Base-by-base conservation (phyloP, 2,888 invertebrate genomes). In the Helicoverpa assulta region DNA sequence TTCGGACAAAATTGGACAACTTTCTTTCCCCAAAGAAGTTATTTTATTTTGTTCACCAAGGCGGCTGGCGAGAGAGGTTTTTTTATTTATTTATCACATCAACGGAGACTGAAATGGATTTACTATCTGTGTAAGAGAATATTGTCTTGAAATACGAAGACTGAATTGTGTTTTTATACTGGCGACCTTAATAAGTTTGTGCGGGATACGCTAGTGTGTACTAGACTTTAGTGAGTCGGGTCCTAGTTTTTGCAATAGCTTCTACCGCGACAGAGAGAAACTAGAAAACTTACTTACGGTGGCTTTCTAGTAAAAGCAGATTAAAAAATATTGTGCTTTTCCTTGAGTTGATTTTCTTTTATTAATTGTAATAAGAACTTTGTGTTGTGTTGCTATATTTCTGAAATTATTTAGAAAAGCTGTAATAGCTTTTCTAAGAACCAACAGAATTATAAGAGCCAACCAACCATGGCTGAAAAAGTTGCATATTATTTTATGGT, bases 271-370 rank as follows among this genome's bases (percentile, higher is more conserved):
- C 66, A 33, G 57, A 56, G 33, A 59, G 52, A 67, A 78, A 79
- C 75, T 83, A 73, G 80, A 80, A 80, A 83, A 82, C 66, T 73
- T 78, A 83, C 69, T 84, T 73, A 77, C 55, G 33, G 40, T 71
- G 64, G 63, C 56, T 70, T 76, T 58, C 37, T 51, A 58, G 61
- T 59, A 53, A 60, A 68, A 73, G 63, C 58, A 66, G 71, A 74
- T 73, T 56, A 74, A 68, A 71, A 76, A 76, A 78, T 72, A 73
- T 76, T 64, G 40, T 37, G 58, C 47, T 76, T 69, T 66, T 54
- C 53, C 26, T 59, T 19, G 29, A 66, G 14, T 63, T 53, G 7
- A 51, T 53, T 60, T 71, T 60, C 40, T 40, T 67, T 57, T 50
- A n/a, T 52, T 18, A 0, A 21, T 62, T 50, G 40, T 40, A 1